Conservation (phyloP, 2,113 vertebrate species). For the Mormyrus lacerda region DNA sequence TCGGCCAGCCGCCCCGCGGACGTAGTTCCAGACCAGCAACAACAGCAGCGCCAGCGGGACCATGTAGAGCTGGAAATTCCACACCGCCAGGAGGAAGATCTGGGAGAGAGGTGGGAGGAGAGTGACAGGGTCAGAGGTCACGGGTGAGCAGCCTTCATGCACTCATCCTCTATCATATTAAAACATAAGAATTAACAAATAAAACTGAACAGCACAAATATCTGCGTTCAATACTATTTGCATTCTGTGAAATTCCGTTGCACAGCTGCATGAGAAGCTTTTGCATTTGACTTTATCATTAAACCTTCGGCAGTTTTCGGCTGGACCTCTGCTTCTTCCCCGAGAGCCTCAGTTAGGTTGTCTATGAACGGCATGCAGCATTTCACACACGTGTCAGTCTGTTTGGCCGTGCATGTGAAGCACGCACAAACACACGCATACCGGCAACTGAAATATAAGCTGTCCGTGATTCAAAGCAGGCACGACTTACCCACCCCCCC, state of each 20-base stretch:
- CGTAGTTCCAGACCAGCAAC: conserved; percentile 81
- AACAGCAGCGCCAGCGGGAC: conserved; percentile 74
- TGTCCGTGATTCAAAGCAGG: background rate
- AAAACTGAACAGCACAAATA: background rate
- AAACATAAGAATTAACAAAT: background rate
- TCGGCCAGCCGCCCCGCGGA: conserved; percentile 68
- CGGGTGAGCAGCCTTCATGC: background rate
- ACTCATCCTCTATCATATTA: background rate
- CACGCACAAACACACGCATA: conserved; percentile 4
- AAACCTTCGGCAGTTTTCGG: background rate
- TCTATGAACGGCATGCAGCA: background rate
- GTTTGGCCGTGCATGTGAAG: background rate
- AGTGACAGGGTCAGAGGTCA: background rate
- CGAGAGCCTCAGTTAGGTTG: background rate
- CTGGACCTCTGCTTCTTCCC: background rate
- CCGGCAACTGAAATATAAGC: background rate
- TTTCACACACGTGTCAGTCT: background rate
- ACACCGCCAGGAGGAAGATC: conserved; percentile 86
- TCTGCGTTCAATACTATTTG: background rate
- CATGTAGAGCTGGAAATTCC: conserved; percentile 97
- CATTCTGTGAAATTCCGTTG: background rate
- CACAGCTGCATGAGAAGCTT: background rate
- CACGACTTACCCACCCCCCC: background rate
- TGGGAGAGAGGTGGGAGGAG: conserved; percentile 42
- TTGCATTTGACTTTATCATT: background rate